Percentiles rank a stretch among this genome's conserved stretches.
Conservation (phyloP, 2,113 vertebrate species). For the Bos indicus region DNA sequence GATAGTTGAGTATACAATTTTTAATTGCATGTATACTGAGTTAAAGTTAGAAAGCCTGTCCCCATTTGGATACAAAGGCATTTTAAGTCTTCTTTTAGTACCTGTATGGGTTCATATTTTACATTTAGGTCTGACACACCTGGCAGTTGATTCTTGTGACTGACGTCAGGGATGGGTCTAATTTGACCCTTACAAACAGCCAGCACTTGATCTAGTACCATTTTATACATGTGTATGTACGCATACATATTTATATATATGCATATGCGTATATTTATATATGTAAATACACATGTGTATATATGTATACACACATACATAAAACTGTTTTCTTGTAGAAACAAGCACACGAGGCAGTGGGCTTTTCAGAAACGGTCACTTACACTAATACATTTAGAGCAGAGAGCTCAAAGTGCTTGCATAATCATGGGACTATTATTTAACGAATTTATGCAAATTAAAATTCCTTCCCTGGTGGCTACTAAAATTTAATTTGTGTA, state of each 20-base stretch:
- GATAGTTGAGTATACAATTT: background rate
- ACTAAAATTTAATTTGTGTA: background rate
- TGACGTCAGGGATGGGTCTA: background rate
- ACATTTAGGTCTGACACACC: background rate
- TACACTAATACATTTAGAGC: background rate
- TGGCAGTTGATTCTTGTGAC: background rate
- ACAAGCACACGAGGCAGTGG: background rate
- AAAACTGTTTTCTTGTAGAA: background rate
- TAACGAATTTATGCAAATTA: background rate
- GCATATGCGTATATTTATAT: background rate
- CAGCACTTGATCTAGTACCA: background rate
- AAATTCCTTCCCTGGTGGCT: background rate
- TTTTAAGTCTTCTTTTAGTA: background rate
- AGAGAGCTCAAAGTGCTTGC: background rate
- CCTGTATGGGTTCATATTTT: background rate
- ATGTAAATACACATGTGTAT: background rate
- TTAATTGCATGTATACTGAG: background rate
- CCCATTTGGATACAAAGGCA: background rate
- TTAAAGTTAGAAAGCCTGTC: slow-evolving; percentile 2
- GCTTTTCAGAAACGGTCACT: background rate
- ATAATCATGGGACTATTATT: background rate
- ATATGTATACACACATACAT: background rate
- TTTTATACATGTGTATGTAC: background rate
- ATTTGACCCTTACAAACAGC: background rate
- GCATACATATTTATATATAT: background rate